These are phyloP conservation scores for Noctilio leporinus DNA, from an alignment of 2,113 vertebrate species.

Conservation along the genomic window DNA sequence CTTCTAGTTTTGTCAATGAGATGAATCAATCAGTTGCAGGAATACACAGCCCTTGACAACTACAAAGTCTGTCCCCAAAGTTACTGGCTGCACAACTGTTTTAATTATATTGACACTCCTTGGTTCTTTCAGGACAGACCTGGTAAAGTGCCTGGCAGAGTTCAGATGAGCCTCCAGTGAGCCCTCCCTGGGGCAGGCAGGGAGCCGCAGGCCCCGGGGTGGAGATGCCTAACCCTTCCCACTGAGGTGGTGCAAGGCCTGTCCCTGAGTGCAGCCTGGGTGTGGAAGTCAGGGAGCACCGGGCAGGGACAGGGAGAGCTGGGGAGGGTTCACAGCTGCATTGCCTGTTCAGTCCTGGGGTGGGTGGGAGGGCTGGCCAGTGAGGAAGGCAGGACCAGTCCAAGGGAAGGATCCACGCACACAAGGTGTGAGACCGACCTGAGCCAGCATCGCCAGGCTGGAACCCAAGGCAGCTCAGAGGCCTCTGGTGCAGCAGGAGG, in stretches of 20 bases:
- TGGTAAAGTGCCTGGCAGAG: too few species aligned
- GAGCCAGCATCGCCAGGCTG: rapidly evolving
- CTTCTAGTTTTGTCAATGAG: background rate
- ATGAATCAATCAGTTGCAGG: background rate
- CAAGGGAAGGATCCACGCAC: background rate
- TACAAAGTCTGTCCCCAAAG: too few species aligned
- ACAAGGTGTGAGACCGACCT: rapidly evolving
- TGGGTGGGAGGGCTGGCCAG: background rate
- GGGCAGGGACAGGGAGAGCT: background rate
- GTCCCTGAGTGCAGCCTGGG: rapidly evolving
- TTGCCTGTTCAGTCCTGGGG: background rate
- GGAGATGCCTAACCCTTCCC: rapidly evolving
- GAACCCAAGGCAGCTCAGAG: rapidly evolving
- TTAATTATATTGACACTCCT: too few species aligned
- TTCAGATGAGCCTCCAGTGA: background rate
- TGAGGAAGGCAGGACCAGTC: too few species aligned
- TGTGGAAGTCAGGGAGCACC: rapidly evolving
- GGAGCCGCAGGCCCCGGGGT: background rate
- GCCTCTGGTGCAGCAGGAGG: background rate
- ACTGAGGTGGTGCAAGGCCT: rapidly evolving
- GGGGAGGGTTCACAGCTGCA: background rate
- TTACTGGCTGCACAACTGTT: too few species aligned
- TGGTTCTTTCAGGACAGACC: too few species aligned
- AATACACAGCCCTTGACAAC: rapidly evolving
- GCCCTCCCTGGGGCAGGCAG: rapidly evolving